Percentiles rank a stretch among this genome's conserved stretches.
Evolutionary conservation across 2,797 vertebrate genomes (phyloP).

Genomic region (Eurystomus glaucurus): DNA sequence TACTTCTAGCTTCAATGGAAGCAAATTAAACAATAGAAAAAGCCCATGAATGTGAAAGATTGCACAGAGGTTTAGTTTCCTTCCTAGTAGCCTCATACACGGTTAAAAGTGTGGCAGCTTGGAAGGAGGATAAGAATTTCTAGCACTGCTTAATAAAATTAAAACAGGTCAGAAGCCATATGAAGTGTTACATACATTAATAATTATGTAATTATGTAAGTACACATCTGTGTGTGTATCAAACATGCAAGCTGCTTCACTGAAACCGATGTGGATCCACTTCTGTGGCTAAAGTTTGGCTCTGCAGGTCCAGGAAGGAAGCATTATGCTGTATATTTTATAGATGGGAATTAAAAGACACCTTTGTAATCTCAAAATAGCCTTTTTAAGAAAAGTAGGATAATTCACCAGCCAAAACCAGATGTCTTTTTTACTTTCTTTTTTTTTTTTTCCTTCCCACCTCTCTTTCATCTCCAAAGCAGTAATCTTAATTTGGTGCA

Average conservation of each 20-base stretch:
- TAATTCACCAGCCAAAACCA: not conserved
- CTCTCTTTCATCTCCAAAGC: not conserved
- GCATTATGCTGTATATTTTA: not conserved
- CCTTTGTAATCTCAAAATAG: not conserved
- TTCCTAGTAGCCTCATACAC: not conserved
- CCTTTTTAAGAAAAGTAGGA: not conserved
- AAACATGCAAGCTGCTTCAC: not conserved
- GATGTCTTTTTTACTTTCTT: not conserved
- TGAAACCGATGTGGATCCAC: not conserved
- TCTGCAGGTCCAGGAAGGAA: not conserved
- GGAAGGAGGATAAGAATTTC: not conserved
- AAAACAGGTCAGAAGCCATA: not conserved
- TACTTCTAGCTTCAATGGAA: not conserved
- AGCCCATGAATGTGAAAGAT: not conserved
- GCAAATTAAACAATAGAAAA: not conserved
- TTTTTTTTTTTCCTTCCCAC: not conserved
- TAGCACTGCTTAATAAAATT: conserved; percentile 18
- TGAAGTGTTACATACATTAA: not conserved
- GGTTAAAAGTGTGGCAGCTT: not conserved
- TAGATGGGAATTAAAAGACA: not conserved
- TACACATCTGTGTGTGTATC: not conserved
- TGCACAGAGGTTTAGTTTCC: not conserved
- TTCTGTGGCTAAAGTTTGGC: not conserved
- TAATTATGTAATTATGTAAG: not conserved
- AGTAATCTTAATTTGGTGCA: not conserved